phyloP scores from a whole-genome alignment of 2,113 vertebrate species.

The Gymnogyps californianus region DNA sequence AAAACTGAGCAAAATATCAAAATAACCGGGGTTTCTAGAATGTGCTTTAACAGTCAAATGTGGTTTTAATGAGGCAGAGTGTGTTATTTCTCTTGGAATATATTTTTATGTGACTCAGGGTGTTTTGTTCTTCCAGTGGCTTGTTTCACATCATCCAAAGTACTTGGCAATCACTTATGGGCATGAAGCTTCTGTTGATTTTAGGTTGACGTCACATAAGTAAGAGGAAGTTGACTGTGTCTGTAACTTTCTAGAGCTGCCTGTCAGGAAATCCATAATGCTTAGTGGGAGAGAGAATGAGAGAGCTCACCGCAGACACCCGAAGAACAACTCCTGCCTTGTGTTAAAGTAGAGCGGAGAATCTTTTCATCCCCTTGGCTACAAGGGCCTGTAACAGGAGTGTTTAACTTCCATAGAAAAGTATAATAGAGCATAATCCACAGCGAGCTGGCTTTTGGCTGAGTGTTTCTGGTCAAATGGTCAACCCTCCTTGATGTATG shows the following conservation, averaged over 20 bases:
- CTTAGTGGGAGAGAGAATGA: neutral
- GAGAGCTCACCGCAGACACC: neutral
- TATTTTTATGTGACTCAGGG: constrained; percentile 35
- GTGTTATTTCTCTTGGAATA: constrained; percentile 11
- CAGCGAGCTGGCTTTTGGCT: neutral
- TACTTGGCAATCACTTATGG: constrained; percentile 10
- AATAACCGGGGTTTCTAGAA: constrained; percentile 32
- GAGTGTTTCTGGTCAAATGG: neutral
- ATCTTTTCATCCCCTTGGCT: neutral
- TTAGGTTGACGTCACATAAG: neutral
- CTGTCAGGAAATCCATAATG: neutral
- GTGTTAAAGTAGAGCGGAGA: neutral
- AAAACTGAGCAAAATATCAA: constrained; percentile 2
- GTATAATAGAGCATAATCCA: neutral
- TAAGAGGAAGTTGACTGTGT: neutral
- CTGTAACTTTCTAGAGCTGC: constrained; percentile 14
- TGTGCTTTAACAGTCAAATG: neutral
- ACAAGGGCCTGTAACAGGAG: neutral
- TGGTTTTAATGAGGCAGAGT: constrained; percentile 22
- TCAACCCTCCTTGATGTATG: neutral
- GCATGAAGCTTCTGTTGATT: constrained; percentile 19
- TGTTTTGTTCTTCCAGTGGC: constrained; percentile 36
- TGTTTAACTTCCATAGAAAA: neutral
- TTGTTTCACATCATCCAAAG: constrained; percentile 24
- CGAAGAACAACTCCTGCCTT: neutral